phyloP scores from a whole-genome alignment of 2,797 vertebrate species.

The Protosalanx chinensis region DNA sequence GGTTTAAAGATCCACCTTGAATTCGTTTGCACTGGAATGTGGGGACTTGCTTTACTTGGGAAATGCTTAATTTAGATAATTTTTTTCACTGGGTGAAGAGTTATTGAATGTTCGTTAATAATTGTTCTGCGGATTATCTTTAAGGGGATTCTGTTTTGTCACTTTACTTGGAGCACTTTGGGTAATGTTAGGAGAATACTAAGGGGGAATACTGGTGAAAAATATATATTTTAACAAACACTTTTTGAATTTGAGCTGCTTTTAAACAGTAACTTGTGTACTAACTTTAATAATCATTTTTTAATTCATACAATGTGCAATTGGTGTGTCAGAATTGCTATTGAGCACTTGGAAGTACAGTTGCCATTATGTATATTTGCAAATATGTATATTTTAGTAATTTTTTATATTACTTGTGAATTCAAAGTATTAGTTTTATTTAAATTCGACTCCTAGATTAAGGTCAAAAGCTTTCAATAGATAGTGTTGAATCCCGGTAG shows the following conservation, averaged over 20 bases:
- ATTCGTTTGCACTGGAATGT: not conserved
- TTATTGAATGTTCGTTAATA: not conserved
- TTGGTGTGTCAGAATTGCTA: not conserved
- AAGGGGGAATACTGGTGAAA: too few relatives aligned
- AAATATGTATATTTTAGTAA: too few relatives aligned
- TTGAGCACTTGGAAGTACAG: too few relatives aligned
- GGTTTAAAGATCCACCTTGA: slow-evolving; percentile 36
- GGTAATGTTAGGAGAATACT: not conserved
- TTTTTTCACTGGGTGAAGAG: not conserved
- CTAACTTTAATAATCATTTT: not conserved
- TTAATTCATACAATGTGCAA: not conserved
- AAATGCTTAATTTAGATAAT: not conserved
- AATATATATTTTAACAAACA: not conserved
- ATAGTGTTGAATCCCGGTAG: too few relatives aligned
- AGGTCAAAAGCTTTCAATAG: not conserved
- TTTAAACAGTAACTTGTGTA: not conserved
- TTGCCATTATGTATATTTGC: too few relatives aligned
- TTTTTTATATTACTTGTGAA: not conserved
- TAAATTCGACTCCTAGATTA: not conserved
- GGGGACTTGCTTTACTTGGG: too few relatives aligned
- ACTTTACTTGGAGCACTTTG: not conserved
- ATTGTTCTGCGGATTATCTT: too few relatives aligned
- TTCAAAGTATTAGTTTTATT: not conserved
- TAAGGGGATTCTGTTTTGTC: not conserved
- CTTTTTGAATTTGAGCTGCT: not conserved